Evolutionary conservation across 2,888 invertebrate species (phyloP), one percentile per base, ranked within the genome.

Genomic region (Drosophila cognata): DNA sequence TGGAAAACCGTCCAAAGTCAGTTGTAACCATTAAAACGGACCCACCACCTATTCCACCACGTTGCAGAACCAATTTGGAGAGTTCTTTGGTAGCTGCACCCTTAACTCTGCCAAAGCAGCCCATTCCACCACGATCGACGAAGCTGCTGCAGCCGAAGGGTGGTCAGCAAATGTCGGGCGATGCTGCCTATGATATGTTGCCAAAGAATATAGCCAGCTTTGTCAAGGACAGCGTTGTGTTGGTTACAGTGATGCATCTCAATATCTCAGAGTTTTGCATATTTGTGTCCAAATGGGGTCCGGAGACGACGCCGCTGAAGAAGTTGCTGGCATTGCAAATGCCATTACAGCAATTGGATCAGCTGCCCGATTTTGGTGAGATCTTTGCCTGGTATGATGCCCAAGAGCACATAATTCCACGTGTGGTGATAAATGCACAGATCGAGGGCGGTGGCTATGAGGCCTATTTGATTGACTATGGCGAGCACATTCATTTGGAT

Each of bases 391-490:
- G 86, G 4, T 70, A 76, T 16, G 89, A 84, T 53, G 36, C n/a
- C 5, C 57, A 50, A 41, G 71, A 78, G 3, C n/a, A 61, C 1
- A 62, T 82, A 25, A 63, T 78, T 31, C 51, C 64, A 13, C 85
- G 85, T 18, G 69, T 75, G 0, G 28, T 73, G 7, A 71, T 88
- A 31, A 71, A 83, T 57, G 71, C 63, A 1, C 29, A 18, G 1
- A 25, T 58, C 2, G 57, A 56, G 25, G 71, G 55, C 1, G 89
- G 78, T 0, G 88, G 86, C 16, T 85, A 85, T 21, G 76, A 85
- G 50, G 85, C 78, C 1, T 85, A 85, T 55, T 59, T 90, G 43
- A 13, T 74, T 7, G 85, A 85, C 21, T 88, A 73, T 16, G 85
- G 85, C 21, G 88, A 85, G 38, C 74, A 76, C 16, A 70, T 83